Conservation (phyloP, 2,888 invertebrate species). For the Hermaeophaga mercurialis region DNA sequence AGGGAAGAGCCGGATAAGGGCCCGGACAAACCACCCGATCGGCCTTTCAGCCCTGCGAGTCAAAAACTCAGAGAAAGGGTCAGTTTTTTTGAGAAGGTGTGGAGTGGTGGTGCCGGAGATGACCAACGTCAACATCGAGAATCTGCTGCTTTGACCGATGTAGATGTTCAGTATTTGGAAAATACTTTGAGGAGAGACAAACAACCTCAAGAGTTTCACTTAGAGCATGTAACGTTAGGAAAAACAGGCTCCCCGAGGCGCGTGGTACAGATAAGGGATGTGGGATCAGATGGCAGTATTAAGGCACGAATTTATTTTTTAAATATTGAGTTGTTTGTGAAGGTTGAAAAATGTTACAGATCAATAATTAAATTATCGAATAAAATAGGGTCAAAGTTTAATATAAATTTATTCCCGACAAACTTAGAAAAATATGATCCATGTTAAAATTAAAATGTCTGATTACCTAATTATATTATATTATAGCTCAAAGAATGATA, state of each 20-base stretch:
- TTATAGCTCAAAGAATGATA: no score
- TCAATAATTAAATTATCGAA: no score
- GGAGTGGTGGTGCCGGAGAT: conserved; percentile 62
- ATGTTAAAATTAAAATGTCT: no score
- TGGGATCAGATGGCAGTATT: conserved; percentile 55
- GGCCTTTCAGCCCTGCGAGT: conserved; percentile 54
- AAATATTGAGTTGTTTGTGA: no score
- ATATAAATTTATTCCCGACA: no score
- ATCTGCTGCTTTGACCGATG: conserved; percentile 7
- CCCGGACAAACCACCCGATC: conserved; percentile 46
- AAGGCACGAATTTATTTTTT: conserved; percentile 43
- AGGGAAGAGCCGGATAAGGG: conserved; percentile 42
- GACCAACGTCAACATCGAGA: conserved; percentile 33
- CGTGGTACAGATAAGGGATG: conserved; percentile 43
- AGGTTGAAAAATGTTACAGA: conserved; percentile 1
- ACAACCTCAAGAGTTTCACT: conserved; percentile 54
- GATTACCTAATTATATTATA: no score
- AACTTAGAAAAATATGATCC: no score
- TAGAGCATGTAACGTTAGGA: conserved; percentile 66
- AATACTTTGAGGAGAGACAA: conserved; percentile 40
- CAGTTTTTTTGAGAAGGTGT: conserved; percentile 80
- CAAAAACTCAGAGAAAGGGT: conserved; percentile 73
- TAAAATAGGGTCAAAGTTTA: no score
- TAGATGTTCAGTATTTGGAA: conserved; percentile 47
- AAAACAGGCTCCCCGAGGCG: conserved; percentile 59